Evolutionary conservation across 1,140 invertebrate species (phyloP).

Genomic region (Paramacrobiotus metropolitanus): DNA sequence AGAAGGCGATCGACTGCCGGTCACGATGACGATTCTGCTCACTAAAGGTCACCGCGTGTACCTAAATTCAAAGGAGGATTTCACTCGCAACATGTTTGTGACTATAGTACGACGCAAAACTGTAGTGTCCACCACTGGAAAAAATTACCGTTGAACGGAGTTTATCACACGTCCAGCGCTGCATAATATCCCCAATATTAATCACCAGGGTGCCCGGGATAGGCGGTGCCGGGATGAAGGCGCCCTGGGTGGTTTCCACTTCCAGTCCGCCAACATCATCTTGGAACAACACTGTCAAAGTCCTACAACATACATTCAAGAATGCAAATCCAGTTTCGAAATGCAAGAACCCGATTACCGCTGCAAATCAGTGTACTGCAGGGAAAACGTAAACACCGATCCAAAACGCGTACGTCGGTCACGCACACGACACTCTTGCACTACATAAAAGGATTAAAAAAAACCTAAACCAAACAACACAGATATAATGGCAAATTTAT

Average conservation of each 20-base stretch:
- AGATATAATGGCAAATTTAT: background rate
- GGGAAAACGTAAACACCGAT: background rate
- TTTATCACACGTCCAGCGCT: constrained; percentile 43
- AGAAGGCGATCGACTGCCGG: constrained; percentile 46
- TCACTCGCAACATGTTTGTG: constrained; percentile 4
- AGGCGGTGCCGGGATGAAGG: constrained; percentile 47
- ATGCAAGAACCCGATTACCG: too few species aligned
- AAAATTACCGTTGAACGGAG: constrained; percentile 39
- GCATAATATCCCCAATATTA: constrained; percentile 48
- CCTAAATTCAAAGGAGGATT: constrained; percentile 23
- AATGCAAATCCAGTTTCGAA: too few species aligned
- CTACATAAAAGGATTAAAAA: background rate
- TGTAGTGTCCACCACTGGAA: background rate
- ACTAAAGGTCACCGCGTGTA: constrained; percentile 43
- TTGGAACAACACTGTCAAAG: constrained; percentile 44
- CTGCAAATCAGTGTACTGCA: too few species aligned
- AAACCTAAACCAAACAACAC: too few species aligned
- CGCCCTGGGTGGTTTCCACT: constrained; percentile 26
- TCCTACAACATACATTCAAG: constrained; percentile 19
- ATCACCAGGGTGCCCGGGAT: constrained; percentile 51
- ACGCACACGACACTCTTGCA: background rate
- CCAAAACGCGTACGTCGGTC: background rate
- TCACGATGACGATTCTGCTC: constrained; percentile 32
- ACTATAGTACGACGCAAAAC: constrained; percentile 8
- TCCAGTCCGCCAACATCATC: constrained; percentile 25